Percentiles rank a stretch among this genome's conserved stretches.
These are phyloP conservation scores for Leguminivora glycinivorella DNA, from an alignment of 1,140 invertebrate genomes.

Conservation along the genomic window DNA sequence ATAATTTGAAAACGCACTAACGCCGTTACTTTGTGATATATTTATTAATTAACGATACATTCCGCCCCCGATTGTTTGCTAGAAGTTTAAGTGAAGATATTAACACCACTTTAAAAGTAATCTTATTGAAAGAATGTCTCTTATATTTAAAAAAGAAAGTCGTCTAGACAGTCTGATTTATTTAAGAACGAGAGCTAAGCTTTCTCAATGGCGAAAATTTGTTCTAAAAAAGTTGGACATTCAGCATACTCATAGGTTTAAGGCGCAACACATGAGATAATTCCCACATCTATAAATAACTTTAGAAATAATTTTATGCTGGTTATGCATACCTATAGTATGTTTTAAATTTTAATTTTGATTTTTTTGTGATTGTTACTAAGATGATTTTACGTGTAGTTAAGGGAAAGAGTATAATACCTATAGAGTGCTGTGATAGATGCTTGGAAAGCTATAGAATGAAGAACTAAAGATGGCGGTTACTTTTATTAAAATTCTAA, in stretches of 20 bases:
- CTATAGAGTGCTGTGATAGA: conserved; percentile 70
- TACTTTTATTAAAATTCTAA: conserved; percentile 32
- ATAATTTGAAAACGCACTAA: too few species aligned
- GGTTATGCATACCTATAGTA: not conserved
- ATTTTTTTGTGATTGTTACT: conserved; percentile 5
- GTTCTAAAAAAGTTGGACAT: too few species aligned
- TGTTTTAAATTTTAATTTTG: too few species aligned
- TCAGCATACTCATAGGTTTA: too few species aligned
- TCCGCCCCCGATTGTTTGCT: not conserved
- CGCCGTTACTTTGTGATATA: not conserved
- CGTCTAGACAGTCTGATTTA: too few species aligned
- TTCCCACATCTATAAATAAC: too few species aligned
- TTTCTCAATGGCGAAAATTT: too few species aligned
- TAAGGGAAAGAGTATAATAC: conserved; percentile 54
- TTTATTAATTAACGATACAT: not conserved
- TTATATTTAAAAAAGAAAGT: too few species aligned
- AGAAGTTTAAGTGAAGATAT: not conserved
- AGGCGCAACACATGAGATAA: too few species aligned
- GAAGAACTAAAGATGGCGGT: conserved; percentile 42
- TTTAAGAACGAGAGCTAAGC: too few species aligned
- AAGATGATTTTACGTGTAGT: conserved; percentile 51
- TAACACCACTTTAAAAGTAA: not conserved
- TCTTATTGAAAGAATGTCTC: too few species aligned
- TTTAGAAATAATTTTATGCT: too few species aligned
- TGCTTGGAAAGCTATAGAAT: conserved; percentile 53